These are phyloP conservation scores for Sminthopsis crassicaudata DNA, from an alignment of 2,113 vertebrate genomes.

Conservation along the genomic window DNA sequence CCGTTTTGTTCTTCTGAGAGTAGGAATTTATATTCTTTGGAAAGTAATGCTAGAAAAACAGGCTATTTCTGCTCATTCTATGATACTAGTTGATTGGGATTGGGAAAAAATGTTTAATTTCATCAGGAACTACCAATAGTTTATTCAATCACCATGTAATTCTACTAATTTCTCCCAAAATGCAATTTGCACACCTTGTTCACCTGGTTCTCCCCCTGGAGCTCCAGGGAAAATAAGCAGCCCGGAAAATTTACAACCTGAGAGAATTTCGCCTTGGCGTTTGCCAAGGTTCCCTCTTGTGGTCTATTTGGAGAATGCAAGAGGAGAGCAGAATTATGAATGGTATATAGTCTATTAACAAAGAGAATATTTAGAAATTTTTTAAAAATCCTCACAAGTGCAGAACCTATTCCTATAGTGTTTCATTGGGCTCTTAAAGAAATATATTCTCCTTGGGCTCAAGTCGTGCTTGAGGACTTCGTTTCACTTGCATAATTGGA, in stretches of 20 bases:
- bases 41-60: not conserved
- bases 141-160: not conserved
- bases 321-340: not conserved
- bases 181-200: not conserved
- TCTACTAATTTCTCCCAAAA: not conserved
- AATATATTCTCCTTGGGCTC: not conserved
- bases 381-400: not conserved
- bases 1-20: not conserved
- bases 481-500: not conserved
- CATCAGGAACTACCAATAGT: not conserved
- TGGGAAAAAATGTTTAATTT: not conserved
- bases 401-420: not conserved
- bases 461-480: not conserved
- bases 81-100: not conserved
- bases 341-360: not conserved
- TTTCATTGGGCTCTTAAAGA: not conserved
- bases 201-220: not conserved
- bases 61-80: fast-evolving
- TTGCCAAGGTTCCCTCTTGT: conserved; percentile 64
- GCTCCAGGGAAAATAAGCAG: not conserved
- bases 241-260: fast-evolving
- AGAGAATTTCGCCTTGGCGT: fast-evolving
- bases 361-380: not conserved
- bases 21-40: not conserved
- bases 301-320: conserved; percentile 46